Percentiles rank a stretch among this genome's conserved stretches.
phyloP scores from a whole-genome alignment of 2,113 vertebrate species.

The Cololabis saira region DNA sequence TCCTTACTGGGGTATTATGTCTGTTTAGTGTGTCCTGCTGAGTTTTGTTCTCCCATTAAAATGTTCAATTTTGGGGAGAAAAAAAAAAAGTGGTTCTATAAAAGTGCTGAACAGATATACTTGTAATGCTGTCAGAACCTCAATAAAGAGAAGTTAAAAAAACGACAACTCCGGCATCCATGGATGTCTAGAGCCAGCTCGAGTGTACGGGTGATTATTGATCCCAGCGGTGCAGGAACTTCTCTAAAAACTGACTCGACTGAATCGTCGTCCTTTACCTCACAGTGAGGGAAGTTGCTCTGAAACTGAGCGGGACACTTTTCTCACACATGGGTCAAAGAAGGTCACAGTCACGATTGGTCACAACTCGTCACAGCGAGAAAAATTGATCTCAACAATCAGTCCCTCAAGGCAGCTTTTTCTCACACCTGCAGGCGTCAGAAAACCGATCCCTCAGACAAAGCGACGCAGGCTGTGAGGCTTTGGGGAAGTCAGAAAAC shows the following conservation, averaged over 20 bases:
- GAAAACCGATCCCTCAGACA: conserved; percentile 4
- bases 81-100: no score
- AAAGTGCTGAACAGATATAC: no score
- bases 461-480: not conserved
- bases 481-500: conserved; percentile 55
- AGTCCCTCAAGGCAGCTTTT: not conserved
- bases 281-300: conserved; percentile 39
- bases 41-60: no score
- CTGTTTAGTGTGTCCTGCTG: no score
- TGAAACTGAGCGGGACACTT: conserved; percentile 58
- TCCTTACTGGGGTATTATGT: no score
- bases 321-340: conserved; percentile 41
- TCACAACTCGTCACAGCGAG: conserved; percentile 49
- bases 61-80: no score
- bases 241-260: not conserved
- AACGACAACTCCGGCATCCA: no score
- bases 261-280: not conserved
- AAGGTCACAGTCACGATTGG: conserved; percentile 34
- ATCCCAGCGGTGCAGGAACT: conserved; percentile 9
- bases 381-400: conserved; percentile 53
- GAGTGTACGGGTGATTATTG: not conserved
- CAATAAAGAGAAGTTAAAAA: no score
- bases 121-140: no score
- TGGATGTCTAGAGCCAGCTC: not conserved
- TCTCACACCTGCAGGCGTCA: conserved; percentile 5